These are phyloP conservation scores for Leptopilina clavipes DNA, from an alignment of 1,140 invertebrate species.

Conservation along the genomic window DNA sequence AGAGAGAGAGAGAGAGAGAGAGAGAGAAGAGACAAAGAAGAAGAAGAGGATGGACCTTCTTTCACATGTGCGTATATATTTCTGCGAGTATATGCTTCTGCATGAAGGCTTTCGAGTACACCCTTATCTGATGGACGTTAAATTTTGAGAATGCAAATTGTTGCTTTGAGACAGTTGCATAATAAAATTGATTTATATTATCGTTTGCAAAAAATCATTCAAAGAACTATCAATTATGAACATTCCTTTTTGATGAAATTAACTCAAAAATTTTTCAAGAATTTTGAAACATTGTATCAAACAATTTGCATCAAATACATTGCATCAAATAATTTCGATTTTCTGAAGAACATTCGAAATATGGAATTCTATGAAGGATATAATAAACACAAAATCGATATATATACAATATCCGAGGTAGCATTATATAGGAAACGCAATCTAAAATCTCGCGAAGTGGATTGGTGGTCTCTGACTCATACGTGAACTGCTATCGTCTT, in stretches of 20 bases:
- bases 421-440: slow-evolving; percentile 48
- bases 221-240: too few species aligned
- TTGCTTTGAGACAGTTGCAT: slow-evolving; percentile 32
- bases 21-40: background rate
- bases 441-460: slow-evolving; percentile 56
- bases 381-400: slow-evolving; percentile 5
- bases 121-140: slow-evolving; percentile 28
- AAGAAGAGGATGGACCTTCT: slow-evolving; percentile 24
- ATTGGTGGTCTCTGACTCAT: slow-evolving; percentile 51
- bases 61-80: background rate
- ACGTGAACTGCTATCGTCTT: slow-evolving; percentile 55
- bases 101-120: slow-evolving; percentile 3
- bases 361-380: slow-evolving; percentile 21
- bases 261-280: background rate
- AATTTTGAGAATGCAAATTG: slow-evolving; percentile 24
- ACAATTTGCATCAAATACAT: too few species aligned
- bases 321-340: too few species aligned
- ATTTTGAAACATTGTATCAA: background rate
- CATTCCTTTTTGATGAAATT: too few species aligned
- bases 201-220: background rate
- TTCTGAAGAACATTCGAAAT: too few species aligned
- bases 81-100: background rate
- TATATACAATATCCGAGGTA: slow-evolving; percentile 44
- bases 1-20: background rate
- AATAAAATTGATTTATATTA: slow-evolving; percentile 32